Percentiles rank a stretch among this genome's conserved stretches.
Conservation (phyloP, 2,888 invertebrate species). For the Physocephala rufipes region DNA sequence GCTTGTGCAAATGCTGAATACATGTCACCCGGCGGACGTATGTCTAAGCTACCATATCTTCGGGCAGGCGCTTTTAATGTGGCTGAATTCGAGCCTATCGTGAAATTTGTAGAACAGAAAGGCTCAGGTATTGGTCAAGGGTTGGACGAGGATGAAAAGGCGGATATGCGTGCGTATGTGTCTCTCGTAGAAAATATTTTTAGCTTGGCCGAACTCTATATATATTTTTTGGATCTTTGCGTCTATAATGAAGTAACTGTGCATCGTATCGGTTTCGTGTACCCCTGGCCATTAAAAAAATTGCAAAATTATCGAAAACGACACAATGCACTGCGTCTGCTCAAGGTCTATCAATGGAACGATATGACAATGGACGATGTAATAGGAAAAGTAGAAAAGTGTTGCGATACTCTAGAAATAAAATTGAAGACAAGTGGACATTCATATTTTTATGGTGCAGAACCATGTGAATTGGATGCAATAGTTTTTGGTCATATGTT, state of each 20-base stretch:
- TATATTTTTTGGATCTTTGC: conserved; percentile 85
- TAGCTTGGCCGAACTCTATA: conserved; percentile 87
- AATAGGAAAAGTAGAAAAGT: conserved; percentile 75
- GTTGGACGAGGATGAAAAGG: conserved; percentile 79
- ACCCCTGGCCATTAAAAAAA: conserved; percentile 91
- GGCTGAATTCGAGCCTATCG: conserved; percentile 91
- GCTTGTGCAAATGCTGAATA: conserved; percentile 91
- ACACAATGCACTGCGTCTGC: conserved; percentile 73
- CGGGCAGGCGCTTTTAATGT: conserved; percentile 89
- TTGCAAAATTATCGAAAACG: conserved; percentile 83
- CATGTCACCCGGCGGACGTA: conserved; percentile 91
- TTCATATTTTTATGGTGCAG: conserved; percentile 77
- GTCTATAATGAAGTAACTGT: conserved; percentile 85
- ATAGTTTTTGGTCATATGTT: conserved; percentile 97
- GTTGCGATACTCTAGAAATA: conserved; percentile 87
- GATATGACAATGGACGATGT: conserved; percentile 83
- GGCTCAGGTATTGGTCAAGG: conserved; percentile 78
- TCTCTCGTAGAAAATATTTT: conserved; percentile 88
- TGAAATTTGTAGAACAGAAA: conserved; percentile 87
- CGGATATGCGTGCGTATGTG: conserved; percentile 94
- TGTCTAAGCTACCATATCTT: conserved; percentile 84
- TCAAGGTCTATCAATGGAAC: conserved; percentile 85
- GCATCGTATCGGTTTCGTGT: conserved; percentile 85
- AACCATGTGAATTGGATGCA: conserved; percentile 95
- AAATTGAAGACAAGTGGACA: conserved; percentile 81